These are phyloP conservation scores for Morus bassanus DNA, from an alignment of 2,797 vertebrate species.

Conservation along the genomic window DNA sequence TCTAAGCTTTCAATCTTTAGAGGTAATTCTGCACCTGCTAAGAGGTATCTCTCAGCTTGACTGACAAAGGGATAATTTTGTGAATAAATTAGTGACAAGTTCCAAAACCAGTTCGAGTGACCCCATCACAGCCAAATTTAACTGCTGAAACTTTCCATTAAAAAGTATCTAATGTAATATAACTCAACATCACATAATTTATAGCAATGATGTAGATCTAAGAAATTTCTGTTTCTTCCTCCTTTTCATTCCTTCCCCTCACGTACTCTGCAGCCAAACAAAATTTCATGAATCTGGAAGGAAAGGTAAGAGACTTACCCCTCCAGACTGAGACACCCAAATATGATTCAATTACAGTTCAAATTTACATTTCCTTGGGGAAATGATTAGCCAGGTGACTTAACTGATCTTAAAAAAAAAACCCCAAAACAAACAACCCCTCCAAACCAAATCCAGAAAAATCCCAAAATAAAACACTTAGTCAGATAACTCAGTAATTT, in stretches of 20 bases:
- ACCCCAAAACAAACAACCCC: background rate
- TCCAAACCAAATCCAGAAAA: background rate
- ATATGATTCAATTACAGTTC: background rate
- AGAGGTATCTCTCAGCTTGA: background rate
- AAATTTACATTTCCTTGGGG: background rate
- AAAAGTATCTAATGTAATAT: background rate
- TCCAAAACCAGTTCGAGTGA: background rate
- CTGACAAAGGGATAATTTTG: background rate
- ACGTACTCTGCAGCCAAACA: background rate
- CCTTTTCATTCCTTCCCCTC: background rate
- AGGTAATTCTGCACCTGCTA: background rate
- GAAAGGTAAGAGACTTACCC: background rate
- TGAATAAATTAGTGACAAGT: background rate
- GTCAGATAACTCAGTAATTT: background rate
- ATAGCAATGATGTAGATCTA: background rate
- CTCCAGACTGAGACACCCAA: background rate
- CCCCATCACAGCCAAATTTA: background rate
- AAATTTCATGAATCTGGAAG: background rate
- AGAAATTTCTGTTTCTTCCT: background rate
- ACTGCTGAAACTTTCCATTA: background rate
- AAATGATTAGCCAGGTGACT: background rate
- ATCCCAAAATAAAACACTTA: rapidly evolving
- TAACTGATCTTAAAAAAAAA: background rate
- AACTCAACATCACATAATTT: background rate
- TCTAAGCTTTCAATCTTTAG: background rate